These are phyloP conservation scores for Scolopax mira DNA, from an alignment of 2,113 vertebrate species.

Conservation along the genomic window DNA sequence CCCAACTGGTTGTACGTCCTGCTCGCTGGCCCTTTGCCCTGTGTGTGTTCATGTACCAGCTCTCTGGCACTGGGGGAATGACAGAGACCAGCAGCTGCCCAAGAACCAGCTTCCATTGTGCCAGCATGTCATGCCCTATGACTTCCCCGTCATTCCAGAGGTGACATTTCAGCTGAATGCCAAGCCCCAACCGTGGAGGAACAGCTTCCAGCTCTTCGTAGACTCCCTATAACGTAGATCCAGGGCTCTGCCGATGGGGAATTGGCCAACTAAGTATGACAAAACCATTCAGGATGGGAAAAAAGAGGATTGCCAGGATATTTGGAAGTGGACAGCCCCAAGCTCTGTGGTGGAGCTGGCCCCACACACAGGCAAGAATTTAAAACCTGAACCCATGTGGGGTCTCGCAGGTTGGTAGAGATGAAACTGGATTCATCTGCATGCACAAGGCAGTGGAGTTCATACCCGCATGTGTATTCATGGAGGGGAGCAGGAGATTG, in stretches of 20 bases:
- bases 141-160: background rate
- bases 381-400: background rate
- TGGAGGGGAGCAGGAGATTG: background rate
- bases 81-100: background rate
- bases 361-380: background rate
- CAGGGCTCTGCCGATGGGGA: background rate
- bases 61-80: background rate
- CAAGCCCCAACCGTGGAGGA: background rate
- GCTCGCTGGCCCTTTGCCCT: background rate
- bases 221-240: rapidly evolving
- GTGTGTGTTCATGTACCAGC: background rate
- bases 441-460: background rate
- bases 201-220: background rate
- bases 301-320: background rate
- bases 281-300: background rate
- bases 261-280: rapidly evolving
- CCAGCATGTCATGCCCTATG: background rate
- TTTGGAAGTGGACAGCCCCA: background rate
- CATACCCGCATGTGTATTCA: background rate
- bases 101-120: background rate
- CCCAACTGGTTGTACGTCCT: rapidly evolving
- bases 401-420: background rate
- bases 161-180: background rate
- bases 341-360: background rate
- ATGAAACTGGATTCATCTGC: background rate